Conservation (phyloP, 2,113 vertebrate species). For the Burhinus bistriatus region DNA sequence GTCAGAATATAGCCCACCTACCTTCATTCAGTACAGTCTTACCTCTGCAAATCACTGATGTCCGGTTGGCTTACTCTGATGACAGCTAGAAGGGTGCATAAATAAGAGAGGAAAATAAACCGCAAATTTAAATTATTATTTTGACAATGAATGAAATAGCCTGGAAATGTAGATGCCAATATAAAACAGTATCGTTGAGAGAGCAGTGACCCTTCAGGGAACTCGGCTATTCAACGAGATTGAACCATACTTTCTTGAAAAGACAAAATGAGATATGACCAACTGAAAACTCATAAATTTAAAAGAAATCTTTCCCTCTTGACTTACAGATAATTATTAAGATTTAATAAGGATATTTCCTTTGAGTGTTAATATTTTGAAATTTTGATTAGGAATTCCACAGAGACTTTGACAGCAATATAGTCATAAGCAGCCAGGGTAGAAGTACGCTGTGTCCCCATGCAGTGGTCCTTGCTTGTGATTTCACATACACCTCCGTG, state of each 20-base stretch:
- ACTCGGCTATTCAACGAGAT: background rate
- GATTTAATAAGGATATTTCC: background rate
- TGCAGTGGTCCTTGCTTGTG: fast-evolving
- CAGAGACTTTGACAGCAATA: background rate
- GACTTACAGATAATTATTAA: background rate
- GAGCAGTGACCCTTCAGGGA: background rate
- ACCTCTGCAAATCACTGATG: background rate
- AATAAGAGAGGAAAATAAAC: background rate
- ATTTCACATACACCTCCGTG: background rate
- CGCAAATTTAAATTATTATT: background rate
- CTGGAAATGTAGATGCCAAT: background rate
- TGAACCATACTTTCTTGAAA: background rate
- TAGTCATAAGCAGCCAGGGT: background rate
- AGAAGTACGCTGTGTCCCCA: background rate
- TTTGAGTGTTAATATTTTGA: background rate
- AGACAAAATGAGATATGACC: background rate
- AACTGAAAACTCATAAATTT: background rate
- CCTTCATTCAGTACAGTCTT: background rate
- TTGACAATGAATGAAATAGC: background rate
- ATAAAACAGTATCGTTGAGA: background rate
- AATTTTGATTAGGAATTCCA: background rate
- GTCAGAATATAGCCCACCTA: background rate
- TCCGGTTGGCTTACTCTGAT: background rate
- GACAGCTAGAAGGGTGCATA: background rate
- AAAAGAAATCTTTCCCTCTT: background rate